phyloP scores from a whole-genome alignment of 2,113 vertebrate genomes.

The Bubalus kerabau region DNA sequence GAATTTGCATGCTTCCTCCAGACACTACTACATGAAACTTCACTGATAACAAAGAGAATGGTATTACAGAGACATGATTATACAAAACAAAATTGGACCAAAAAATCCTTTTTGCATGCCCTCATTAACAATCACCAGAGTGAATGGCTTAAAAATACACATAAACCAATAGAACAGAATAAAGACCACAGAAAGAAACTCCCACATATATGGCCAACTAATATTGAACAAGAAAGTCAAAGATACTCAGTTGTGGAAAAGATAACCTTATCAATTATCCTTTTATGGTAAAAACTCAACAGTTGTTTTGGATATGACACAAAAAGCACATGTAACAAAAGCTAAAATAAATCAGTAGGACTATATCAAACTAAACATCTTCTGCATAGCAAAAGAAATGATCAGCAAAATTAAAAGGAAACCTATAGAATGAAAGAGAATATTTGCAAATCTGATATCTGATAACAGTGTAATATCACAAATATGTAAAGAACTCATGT shows the following conservation, averaged over 20 bases:
- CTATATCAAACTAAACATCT: neutral
- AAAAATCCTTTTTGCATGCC: neutral
- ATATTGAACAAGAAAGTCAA: neutral
- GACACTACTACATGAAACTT: neutral
- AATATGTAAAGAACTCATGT: neutral
- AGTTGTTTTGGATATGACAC: neutral
- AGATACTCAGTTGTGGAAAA: neutral
- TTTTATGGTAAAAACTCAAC: neutral
- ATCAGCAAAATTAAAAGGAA: neutral
- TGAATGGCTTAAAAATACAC: neutral
- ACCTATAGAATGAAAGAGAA: neutral
- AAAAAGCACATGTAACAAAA: neutral
- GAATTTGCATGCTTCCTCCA: neutral
- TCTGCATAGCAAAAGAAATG: neutral
- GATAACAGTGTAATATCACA: neutral
- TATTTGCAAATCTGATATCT: neutral
- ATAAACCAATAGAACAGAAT: neutral
- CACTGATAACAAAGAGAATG: neutral
- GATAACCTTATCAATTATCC: neutral
- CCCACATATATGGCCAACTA: neutral
- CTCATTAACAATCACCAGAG: neutral
- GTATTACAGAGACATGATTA: neutral
- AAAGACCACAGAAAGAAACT: neutral
- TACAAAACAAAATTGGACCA: neutral
- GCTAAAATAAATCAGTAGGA: neutral